phyloP scores from a whole-genome alignment of 2,113 vertebrate species.

The Cervus canadensis region DNA sequence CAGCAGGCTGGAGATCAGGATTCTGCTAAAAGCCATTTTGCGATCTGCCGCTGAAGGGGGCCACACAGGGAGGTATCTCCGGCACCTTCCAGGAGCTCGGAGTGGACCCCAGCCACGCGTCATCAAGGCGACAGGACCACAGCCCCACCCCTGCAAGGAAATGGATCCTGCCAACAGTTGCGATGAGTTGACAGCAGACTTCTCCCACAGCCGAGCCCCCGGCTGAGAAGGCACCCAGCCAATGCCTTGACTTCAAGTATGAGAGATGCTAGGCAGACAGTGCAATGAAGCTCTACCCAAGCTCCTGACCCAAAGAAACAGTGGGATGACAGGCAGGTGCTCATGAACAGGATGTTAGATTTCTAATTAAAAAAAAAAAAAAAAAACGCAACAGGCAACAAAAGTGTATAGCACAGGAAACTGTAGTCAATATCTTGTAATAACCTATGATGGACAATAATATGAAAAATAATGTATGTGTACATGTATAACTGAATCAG shows the following conservation, averaged over 20 bases:
- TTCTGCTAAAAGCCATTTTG: fast-evolving
- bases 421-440: background rate
- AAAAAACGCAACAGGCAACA: background rate
- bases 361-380: background rate
- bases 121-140: fast-evolving
- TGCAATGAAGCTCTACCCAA: fast-evolving
- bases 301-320: background rate
- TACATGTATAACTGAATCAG: background rate
- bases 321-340: fast-evolving
- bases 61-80: fast-evolving
- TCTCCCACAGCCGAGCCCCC: fast-evolving
- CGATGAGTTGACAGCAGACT: fast-evolving
- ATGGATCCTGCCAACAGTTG: fast-evolving
- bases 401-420: background rate
- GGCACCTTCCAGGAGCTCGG: background rate
- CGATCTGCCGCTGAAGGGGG: background rate
- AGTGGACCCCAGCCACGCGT: fast-evolving
- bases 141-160: background rate
- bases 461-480: background rate
- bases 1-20: background rate
- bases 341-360: background rate
- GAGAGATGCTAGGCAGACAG: background rate
- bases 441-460: background rate
- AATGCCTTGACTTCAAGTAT: background rate
- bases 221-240: background rate